Evolutionary conservation across 1,140 invertebrate genomes (phyloP).

Genomic region (Triops cancriformis): DNA sequence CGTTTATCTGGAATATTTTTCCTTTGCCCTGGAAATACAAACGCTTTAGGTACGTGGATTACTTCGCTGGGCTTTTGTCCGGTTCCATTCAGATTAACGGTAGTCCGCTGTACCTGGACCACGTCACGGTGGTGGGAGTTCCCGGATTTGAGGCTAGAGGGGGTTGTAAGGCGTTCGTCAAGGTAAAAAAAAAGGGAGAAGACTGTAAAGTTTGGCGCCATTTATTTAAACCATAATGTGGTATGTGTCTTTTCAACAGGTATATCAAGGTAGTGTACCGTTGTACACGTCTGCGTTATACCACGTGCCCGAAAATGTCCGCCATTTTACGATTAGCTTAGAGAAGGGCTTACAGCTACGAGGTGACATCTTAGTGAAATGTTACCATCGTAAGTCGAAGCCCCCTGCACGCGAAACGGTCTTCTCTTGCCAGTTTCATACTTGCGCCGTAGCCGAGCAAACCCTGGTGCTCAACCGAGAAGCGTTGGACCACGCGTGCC

Average conservation of each 20-base stretch:
- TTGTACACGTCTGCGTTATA: constrained; percentile 77
- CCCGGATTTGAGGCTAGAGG: constrained; percentile 63
- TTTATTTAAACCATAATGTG: constrained; percentile 25
- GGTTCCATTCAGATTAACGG: constrained; percentile 78
- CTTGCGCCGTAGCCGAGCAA: constrained; percentile 76
- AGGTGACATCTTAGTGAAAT: constrained; percentile 82
- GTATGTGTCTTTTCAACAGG: constrained; percentile 47
- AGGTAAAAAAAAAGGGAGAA: constrained; percentile 42
- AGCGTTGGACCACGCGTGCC: constrained; percentile 73
- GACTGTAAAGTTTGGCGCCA: constrained; percentile 51
- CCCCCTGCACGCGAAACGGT: constrained; percentile 48
- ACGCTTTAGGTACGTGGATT: constrained; percentile 66
- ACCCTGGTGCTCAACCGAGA: constrained; percentile 72
- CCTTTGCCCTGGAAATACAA: constrained; percentile 1
- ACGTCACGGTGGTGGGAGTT: constrained; percentile 73
- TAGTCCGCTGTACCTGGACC: constrained; percentile 72
- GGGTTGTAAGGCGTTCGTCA: constrained; percentile 68
- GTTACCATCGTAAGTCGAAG: constrained; percentile 58
- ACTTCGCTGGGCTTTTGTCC: constrained; percentile 80
- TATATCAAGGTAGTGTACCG: constrained; percentile 70
- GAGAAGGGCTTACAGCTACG: constrained; percentile 64
- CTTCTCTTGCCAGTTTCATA: constrained; percentile 83
- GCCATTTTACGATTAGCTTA: constrained; percentile 58
- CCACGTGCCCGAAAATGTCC: constrained; percentile 52
- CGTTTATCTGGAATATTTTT: neutral